phyloP scores from a whole-genome alignment of 2,113 vertebrate species.

The Ochotona curzoniae region DNA sequence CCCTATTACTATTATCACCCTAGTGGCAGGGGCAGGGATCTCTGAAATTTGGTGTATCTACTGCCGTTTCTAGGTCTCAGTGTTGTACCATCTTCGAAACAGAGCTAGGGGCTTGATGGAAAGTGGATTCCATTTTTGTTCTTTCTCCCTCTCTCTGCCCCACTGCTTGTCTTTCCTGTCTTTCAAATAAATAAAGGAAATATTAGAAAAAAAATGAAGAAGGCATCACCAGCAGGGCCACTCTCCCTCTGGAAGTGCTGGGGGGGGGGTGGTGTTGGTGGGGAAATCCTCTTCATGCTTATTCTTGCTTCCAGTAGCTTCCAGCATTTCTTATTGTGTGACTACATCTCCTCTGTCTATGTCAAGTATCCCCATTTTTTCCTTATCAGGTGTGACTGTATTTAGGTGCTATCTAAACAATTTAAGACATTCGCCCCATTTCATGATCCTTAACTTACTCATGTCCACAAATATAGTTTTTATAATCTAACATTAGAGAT shows the following conservation, averaged over 20 bases:
- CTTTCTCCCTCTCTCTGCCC: too few relatives aligned
- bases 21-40: background rate
- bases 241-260: background rate
- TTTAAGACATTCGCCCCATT: background rate
- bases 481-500: background rate
- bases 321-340: background rate
- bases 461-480: background rate
- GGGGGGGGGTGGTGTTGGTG: background rate
- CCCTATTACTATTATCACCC: background rate
- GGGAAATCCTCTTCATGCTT: background rate
- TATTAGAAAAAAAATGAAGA: too few relatives aligned
- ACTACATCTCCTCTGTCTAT: background rate
- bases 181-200: too few relatives aligned
- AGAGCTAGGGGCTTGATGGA: background rate
- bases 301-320: background rate
- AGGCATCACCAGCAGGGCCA: background rate
- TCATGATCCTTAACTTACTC: conserved; percentile 27
- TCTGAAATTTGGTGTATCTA: background rate
- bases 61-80: background rate
- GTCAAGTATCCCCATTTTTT: background rate
- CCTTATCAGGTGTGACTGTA: background rate
- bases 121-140: background rate
- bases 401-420: background rate
- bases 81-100: background rate
- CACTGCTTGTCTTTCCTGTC: too few relatives aligned